Base-by-base conservation (phyloP, 2,113 vertebrate genomes). In the Lethenteron reissneri region DNA sequence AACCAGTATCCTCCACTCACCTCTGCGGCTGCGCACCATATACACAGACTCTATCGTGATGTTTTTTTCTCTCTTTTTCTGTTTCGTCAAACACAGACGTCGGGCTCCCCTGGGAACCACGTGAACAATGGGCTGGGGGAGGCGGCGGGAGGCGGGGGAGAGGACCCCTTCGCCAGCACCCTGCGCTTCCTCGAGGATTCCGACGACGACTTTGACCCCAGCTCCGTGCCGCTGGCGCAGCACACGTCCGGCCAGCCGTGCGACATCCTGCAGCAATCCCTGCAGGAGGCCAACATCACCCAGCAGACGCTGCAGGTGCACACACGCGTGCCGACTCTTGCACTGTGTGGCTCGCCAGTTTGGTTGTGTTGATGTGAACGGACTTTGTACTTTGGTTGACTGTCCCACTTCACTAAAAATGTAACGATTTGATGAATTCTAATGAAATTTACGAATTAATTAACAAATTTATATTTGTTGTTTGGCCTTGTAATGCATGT, bases 271-370 rank as follows among this genome's bases (percentile, higher is more conserved):
- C 92, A 92, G 79, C 92, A 95, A 84, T 95, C 91, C 77, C 79
- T 97, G 72, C 90, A 92, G 1, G 92, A 96, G 77, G 92, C 92
- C 71, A 95, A 96, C 80, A 97, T 96, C 83, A 96, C 92, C 0
- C 91, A 96, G 78, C 92, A 97, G 79, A 95, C 90, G 1, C 75
- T 97, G 72, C 83, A 85, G 75, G 90, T 92, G 76, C 64, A 17
- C 64, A n/a, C 41, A 41, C 1, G 41, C 41, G 41, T 41, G 41
- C 41, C 41, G 41, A 41, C 41, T 41, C 41, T 41, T 41, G 41
- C 41, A 7, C 41, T 41, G 41, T 41, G 41, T 41, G 41, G 41
- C 41, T 41, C 41, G 41, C 41, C 4, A 41, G 5, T 41, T 41
- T 41, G 41, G 41, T 41, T 41, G 41, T 41, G 41, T 41, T 41